Percentiles rank a stretch among this genome's conserved stretches.
Evolutionary conservation across 2,113 vertebrate genomes (phyloP).

Genomic region (Perognathus longimembris): DNA sequence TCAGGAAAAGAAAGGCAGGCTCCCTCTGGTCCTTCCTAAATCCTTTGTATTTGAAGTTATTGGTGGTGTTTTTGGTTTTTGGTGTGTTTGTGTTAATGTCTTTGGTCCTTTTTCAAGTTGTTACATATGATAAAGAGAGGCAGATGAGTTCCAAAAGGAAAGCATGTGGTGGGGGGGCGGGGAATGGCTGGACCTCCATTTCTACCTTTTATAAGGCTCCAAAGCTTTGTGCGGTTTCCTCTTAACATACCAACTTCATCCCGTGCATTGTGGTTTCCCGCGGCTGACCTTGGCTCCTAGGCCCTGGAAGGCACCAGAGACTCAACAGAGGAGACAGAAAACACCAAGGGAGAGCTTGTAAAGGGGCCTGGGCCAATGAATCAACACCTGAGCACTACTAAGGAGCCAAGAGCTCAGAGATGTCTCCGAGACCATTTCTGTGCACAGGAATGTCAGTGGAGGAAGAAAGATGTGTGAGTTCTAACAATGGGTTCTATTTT

Average conservation of each 20-base stretch:
- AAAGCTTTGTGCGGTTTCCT: background rate
- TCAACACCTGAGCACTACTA: background rate
- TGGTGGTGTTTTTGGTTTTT: too few relatives aligned
- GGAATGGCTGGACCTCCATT: background rate
- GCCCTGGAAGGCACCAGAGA: background rate
- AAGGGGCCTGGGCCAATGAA: background rate
- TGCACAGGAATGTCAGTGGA: fast-evolving
- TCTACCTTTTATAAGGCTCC: background rate
- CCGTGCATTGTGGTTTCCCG: too few relatives aligned
- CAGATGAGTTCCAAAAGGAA: background rate
- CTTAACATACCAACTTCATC: background rate
- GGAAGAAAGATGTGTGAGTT: too few relatives aligned
- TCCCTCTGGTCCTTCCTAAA: background rate
- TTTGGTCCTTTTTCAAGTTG: background rate
- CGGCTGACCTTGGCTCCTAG: background rate
- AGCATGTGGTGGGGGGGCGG: too few relatives aligned
- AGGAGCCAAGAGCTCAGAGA: fast-evolving
- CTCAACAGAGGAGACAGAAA: background rate
- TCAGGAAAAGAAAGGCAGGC: background rate
- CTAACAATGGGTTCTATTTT: background rate
- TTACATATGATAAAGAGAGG: background rate
- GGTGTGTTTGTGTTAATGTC: too few relatives aligned
- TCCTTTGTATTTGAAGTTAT: background rate
- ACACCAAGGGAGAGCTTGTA: background rate
- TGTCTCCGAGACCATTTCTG: background rate